Evolutionary conservation across 2,888 invertebrate genomes (phyloP), one percentile per base, ranked within the genome.

Genomic region (Drosophila fulvimacula): DNA sequence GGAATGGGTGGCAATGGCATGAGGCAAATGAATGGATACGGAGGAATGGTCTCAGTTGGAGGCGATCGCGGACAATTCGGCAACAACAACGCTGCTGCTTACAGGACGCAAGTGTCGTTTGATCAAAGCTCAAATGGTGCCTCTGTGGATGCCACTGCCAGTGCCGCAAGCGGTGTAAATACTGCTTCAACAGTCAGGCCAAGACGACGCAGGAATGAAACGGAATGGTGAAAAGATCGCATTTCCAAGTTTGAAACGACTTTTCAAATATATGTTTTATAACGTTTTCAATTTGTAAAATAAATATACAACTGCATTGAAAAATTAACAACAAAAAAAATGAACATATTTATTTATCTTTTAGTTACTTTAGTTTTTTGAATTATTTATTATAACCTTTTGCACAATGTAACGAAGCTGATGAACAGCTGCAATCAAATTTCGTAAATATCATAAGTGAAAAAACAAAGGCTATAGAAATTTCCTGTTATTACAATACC

Each of bases 41-140:
- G 57, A n/a, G 55, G 60, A 9, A 56, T 69, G 61, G 69, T 41
- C 13, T 11, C 15, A 53, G 48, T 41, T n/a, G 34, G 17, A 24
- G 38, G 49, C 34, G 34, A 58, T 44, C 17, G 34, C 5, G 60
- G 57, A 9, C 70, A 65, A 38, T 65, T 70, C 70, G 51, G 39
- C 42, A 49, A 48, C 36, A 64, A 55, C 39, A 41, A 68, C 17
- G 24, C 4, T 38, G 64, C 41, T 17, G 39, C 46, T 17, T 55
- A 10, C 17, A 39, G 42, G 24, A 38, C 42, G n/a, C 57, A 70
- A 41, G 41, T 39, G 6, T 44, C 44, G 7, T 5, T 46, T 10
- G 13, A 5, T 42, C 41, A 27, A 30, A 32, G 30, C 42, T 13
- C 17, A 6, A 15, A 56, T 60, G 41, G 32, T 1, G 44, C 27